phyloP scores from a whole-genome alignment of 2,113 vertebrate species.

The Oryzias woworae region DNA sequence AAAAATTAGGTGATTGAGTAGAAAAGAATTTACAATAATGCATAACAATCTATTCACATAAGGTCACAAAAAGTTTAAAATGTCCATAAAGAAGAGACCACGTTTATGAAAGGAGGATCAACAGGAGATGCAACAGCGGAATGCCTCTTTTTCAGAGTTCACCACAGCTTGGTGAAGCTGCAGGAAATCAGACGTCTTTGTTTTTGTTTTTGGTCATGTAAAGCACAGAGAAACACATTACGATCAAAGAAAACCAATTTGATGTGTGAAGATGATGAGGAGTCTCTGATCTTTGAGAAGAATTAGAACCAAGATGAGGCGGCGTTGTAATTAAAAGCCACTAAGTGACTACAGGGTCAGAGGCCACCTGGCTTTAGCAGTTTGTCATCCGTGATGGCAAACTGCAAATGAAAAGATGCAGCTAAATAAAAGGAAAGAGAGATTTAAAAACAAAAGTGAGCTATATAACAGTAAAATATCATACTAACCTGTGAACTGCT shows the following conservation, averaged over 20 bases:
- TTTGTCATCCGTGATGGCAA: too few relatives aligned
- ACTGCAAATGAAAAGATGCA: too few relatives aligned
- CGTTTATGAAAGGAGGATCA: background rate
- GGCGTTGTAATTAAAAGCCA: constrained; percentile 5
- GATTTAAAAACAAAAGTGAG: too few relatives aligned
- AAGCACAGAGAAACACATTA: constrained; percentile 1
- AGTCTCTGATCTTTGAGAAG: background rate
- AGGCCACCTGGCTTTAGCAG: too few relatives aligned
- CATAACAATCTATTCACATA: too few relatives aligned
- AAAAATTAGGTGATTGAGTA: too few relatives aligned
- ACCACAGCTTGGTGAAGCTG: constrained; percentile 51
- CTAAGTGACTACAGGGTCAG: background rate
- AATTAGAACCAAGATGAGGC: constrained; percentile 12
- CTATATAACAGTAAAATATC: too few relatives aligned
- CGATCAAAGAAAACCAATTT: constrained; percentile 6
- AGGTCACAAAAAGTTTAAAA: too few relatives aligned
- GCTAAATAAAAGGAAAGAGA: too few relatives aligned
- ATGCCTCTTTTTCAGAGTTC: constrained; percentile 16
- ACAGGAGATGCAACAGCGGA: background rate
- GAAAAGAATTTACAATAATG: too few relatives aligned
- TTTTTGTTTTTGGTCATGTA: constrained; percentile 3
- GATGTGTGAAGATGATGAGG: constrained; percentile 5
- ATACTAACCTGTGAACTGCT: too few relatives aligned
- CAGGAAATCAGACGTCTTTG: background rate
- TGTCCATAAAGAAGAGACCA: too few relatives aligned